These are phyloP conservation scores for Coptotermes formosanus DNA, from an alignment of 1,140 invertebrate genomes.

Conservation along the genomic window DNA sequence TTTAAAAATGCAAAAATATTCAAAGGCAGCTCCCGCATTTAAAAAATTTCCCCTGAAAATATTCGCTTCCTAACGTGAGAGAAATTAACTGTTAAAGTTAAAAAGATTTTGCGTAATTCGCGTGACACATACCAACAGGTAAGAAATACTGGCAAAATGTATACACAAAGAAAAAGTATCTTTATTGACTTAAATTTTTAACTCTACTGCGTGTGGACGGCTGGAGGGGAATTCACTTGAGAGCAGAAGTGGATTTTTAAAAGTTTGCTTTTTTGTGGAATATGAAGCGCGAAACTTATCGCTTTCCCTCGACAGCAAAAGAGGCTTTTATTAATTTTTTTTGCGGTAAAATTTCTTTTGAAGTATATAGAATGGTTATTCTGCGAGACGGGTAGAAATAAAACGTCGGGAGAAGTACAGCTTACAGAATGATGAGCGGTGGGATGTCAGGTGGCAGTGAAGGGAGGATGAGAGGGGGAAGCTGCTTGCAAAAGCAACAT, in stretches of 20 bases:
- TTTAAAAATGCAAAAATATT: too few relatives aligned
- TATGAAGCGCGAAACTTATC: neutral
- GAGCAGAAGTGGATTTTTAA: neutral
- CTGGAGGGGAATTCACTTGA: neutral
- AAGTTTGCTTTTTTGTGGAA: neutral
- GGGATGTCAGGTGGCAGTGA: neutral
- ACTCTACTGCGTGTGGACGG: neutral
- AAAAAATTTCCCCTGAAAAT: too few relatives aligned
- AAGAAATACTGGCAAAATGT: neutral
- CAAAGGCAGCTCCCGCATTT: too few relatives aligned
- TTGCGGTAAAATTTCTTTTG: neutral
- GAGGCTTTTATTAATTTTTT: neutral
- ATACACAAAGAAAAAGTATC: neutral
- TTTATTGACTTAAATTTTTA: neutral
- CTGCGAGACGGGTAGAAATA: neutral
- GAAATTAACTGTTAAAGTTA: too few relatives aligned
- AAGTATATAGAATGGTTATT: neutral
- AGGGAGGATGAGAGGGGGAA: neutral
- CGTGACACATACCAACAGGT: too few relatives aligned
- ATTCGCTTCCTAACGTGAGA: too few relatives aligned
- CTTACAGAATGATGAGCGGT: neutral
- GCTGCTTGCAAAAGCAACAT: constrained; percentile 25
- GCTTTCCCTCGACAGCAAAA: neutral
- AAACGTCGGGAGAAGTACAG: neutral
- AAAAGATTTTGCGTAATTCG: too few relatives aligned